Conservation (phyloP, 2,113 vertebrate species). For the Nothocercus nigrocapillus region DNA sequence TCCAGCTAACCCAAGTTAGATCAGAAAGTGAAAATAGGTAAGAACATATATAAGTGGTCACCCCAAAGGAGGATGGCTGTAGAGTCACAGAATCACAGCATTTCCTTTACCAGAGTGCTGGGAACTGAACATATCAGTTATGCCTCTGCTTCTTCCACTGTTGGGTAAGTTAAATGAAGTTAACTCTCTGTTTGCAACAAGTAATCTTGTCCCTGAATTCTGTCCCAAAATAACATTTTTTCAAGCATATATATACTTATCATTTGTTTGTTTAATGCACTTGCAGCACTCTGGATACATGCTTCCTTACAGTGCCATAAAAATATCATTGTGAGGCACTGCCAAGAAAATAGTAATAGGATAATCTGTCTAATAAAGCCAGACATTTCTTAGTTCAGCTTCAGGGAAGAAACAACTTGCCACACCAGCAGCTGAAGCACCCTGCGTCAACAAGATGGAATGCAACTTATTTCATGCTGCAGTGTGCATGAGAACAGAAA, state of each 20-base stretch:
- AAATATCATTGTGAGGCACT: neutral
- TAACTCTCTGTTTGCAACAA: neutral
- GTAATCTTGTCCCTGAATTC: neutral
- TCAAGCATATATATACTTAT: neutral
- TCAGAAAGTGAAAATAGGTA: neutral
- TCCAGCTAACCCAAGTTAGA: neutral
- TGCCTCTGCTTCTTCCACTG: neutral
- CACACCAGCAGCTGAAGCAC: slow-evolving; percentile 53
- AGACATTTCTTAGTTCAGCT: slow-evolving; percentile 61
- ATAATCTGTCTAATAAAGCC: slow-evolving; percentile 51
- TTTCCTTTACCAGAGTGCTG: neutral
- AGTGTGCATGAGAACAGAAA: slow-evolving; percentile 47
- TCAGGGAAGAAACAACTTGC: slow-evolving; percentile 58
- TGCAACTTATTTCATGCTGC: slow-evolving; percentile 65
- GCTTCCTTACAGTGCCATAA: slow-evolving; percentile 19
- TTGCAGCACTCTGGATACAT: slow-evolving; percentile 31
- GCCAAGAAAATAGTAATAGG: slow-evolving; percentile 62
- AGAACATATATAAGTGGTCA: neutral
- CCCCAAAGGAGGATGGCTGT: neutral
- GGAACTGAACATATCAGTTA: neutral
- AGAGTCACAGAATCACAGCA: neutral
- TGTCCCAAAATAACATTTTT: neutral
- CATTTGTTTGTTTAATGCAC: neutral
- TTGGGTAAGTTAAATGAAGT: neutral
- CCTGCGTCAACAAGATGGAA: slow-evolving; percentile 69